Evolutionary conservation across 2,797 vertebrate species (phyloP).

Genomic region (Xenops minutus): DNA sequence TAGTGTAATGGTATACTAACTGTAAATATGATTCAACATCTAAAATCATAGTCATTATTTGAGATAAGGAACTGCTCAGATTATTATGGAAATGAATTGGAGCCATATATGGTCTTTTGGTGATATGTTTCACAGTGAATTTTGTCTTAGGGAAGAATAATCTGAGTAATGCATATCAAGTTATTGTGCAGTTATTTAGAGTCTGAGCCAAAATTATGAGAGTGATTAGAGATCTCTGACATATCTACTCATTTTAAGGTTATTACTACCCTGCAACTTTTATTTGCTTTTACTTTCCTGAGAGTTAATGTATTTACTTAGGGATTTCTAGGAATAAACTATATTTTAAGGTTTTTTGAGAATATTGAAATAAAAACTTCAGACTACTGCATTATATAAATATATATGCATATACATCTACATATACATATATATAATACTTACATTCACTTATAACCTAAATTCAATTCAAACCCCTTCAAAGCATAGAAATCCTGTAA

Average conservation of each 20-base stretch:
- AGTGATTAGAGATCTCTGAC: not conserved
- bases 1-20: not conserved
- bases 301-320: not conserved
- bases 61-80: not conserved
- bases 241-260: not conserved
- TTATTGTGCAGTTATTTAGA: not conserved
- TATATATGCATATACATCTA: too few species aligned
- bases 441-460: not conserved
- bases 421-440: not conserved
- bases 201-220: not conserved
- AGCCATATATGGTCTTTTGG: not conserved
- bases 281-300: not conserved
- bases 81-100: not conserved
- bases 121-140: not conserved
- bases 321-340: not conserved
- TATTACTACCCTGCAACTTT: not conserved
- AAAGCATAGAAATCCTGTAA: not conserved
- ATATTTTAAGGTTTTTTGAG: not conserved
- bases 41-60: not conserved
- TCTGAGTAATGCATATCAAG: accelerated
- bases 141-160: not conserved
- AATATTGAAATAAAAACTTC: not conserved
- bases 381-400: too few species aligned
- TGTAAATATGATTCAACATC: not conserved
- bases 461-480: not conserved